Conservation (phyloP, 2,888 invertebrate species). For the Artemia sinica region DNA sequence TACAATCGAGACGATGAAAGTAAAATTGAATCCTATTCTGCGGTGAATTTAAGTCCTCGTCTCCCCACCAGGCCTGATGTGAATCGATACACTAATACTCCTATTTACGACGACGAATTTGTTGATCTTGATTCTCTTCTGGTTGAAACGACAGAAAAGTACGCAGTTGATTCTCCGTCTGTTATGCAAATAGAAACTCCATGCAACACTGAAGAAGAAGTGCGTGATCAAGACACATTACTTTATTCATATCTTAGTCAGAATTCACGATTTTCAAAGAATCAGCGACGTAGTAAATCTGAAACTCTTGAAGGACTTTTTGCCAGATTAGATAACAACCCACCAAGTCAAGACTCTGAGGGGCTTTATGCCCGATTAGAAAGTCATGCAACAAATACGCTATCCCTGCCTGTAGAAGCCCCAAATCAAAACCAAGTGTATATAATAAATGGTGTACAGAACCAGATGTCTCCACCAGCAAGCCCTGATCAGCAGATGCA, state of each 20-base stretch:
- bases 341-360: not conserved
- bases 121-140: slow-evolving; percentile 33
- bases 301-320: slow-evolving; percentile 12
- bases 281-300: slow-evolving; percentile 2
- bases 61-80: not conserved
- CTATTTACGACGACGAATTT: slow-evolving; percentile 29
- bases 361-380: slow-evolving; percentile 6
- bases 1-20: not conserved
- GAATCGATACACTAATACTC: not conserved
- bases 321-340: not conserved
- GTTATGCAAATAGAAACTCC: not conserved
- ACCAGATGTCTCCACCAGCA: slow-evolving; percentile 34
- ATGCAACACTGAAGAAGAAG: not conserved
- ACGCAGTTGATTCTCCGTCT: slow-evolving; percentile 16
- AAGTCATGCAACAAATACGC: not conserved
- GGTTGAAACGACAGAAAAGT: slow-evolving; percentile 31
- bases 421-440: not conserved
- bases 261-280: not conserved
- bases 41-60: slow-evolving; percentile 3
- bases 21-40: not conserved
- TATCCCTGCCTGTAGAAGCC: not conserved
- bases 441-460: slow-evolving; percentile 21
- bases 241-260: slow-evolving; percentile 9
- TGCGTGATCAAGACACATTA: slow-evolving; percentile 11
- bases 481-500: slow-evolving; percentile 32